Base-by-base conservation (phyloP, 1,140 invertebrate species). In the Scaptomyza hsui region DNA sequence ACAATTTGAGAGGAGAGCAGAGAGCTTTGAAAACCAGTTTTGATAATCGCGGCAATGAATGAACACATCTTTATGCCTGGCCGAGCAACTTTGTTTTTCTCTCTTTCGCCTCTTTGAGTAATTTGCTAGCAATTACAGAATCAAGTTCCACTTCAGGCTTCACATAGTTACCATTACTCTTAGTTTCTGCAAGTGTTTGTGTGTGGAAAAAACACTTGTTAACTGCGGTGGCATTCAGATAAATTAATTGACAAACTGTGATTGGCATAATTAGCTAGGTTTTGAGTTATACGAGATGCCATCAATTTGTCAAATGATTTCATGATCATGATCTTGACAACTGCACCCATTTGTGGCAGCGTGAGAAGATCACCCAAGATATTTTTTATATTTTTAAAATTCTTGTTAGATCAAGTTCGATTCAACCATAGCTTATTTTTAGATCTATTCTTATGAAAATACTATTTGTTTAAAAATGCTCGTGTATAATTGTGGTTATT, bases 81-180 rank as follows among this genome's bases (percentile, higher is more conserved):
- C 41, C 41, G 51, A 55, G 21, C 62, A 13, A 13, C 53, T 45
- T 45, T 41, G 19, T 41, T 68, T 42, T n/a, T 44, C 42, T 67
- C 13, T 49, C 12, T 35, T 18, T 24, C 49, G 69, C 24, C 48
- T 16, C 45, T 48, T 29, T 56, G 63, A 55, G 77, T 79, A 75
- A 78, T 78, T 78, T 57, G 77, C 52, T 42, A 51, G 35, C 74
- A 77, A 77, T 80, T 82, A 83, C 78, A 82, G 72, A 82, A 82
- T 83, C 79, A 65, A 78, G 78, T 67, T 82, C 44, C 53, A 45
- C n/a, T 56, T 53, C 64, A 41, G 45, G 55, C 51, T 67, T 67
- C 29, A 53, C 45, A 64, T 71, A 64, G 60, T 70, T 64, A 24
- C 44, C 44, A 71, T 71, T 57, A 55, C 60, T 62, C 41, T 35